Evolutionary conservation across 2,797 vertebrate genomes (phyloP).

Genomic region (Pseudomugil gertrudae): DNA sequence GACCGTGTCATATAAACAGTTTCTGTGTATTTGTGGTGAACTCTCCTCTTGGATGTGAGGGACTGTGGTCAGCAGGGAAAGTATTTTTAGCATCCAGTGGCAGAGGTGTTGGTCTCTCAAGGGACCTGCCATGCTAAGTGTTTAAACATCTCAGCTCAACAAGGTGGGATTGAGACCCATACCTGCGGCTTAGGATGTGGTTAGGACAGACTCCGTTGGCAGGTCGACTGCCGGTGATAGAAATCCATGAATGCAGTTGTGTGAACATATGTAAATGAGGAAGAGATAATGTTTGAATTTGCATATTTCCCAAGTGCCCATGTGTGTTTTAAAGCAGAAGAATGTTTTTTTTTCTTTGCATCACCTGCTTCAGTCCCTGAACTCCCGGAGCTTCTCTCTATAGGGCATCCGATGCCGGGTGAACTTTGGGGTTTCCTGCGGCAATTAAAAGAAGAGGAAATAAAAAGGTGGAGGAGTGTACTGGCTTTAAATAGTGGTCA

Average conservation of each 20-base stretch:
- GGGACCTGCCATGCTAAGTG: slow-evolving; percentile 64
- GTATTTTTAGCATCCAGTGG: slow-evolving; percentile 59
- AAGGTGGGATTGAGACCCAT: slow-evolving; percentile 66
- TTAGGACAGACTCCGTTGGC: slow-evolving; percentile 50
- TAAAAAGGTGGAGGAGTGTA: slow-evolving; percentile 7
- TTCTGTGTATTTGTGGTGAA: slow-evolving; percentile 41
- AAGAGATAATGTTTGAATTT: slow-evolving; percentile 17
- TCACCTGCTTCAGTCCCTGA: neutral
- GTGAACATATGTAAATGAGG: slow-evolving; percentile 11
- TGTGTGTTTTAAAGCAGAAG: neutral
- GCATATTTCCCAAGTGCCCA: neutral
- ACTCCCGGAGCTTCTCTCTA: neutral
- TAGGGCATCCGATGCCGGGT: slow-evolving; percentile 8
- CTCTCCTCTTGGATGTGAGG: slow-evolving; percentile 45
- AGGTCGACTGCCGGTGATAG: slow-evolving; percentile 43
- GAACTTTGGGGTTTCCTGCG: neutral
- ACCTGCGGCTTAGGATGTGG: slow-evolving; percentile 74
- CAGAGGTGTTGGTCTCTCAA: slow-evolving; percentile 58
- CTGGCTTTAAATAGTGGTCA: slow-evolving; percentile 1
- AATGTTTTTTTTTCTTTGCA: neutral
- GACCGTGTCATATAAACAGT: slow-evolving; percentile 59
- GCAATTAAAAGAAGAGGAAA: slow-evolving; percentile 7
- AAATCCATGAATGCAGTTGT: slow-evolving; percentile 59
- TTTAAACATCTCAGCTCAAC: slow-evolving; percentile 76
- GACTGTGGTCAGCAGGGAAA: slow-evolving; percentile 49